Percentiles rank a stretch among this genome's conserved stretches.
These are phyloP conservation scores for Trachelus iudaicus DNA, from an alignment of 2,888 invertebrate genomes.

Conservation along the genomic window DNA sequence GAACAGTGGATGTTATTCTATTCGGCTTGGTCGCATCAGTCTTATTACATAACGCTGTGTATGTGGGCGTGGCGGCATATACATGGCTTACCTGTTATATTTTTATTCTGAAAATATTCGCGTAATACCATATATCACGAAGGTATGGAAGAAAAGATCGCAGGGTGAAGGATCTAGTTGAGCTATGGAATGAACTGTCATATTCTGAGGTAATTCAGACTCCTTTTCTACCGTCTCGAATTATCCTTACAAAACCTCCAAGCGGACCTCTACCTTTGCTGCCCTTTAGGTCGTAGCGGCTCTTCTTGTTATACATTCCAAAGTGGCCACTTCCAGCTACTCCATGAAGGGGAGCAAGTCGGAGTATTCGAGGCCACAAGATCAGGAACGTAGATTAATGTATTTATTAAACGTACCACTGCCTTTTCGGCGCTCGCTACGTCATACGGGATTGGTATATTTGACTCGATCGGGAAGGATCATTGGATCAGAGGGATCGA, in stretches of 20 bases:
- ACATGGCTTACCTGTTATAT: background rate
- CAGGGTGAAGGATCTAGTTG: background rate
- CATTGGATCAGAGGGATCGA: constrained; percentile 5
- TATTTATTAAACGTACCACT: constrained; percentile 38
- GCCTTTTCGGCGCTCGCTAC: constrained; percentile 16
- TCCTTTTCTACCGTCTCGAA: background rate
- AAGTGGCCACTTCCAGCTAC: constrained; percentile 4
- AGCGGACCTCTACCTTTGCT: background rate
- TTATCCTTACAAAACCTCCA: background rate
- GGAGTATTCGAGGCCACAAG: constrained; percentile 15
- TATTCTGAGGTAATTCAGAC: background rate
- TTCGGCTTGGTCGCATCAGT: background rate
- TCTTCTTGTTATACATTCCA: constrained; percentile 7
- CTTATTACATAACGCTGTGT: too few species aligned
- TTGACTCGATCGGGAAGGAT: background rate
- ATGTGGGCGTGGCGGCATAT: background rate
- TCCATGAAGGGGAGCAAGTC: background rate
- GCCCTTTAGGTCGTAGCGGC: background rate
- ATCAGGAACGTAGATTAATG: constrained; percentile 39
- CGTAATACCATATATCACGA: background rate
- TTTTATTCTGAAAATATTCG: background rate
- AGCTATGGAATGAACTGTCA: background rate
- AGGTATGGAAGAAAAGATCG: background rate
- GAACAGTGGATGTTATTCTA: constrained; percentile 14
- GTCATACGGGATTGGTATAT: background rate